Evolutionary conservation across 2,797 vertebrate genomes (phyloP).

Genomic region (Rallus crepitans): DNA sequence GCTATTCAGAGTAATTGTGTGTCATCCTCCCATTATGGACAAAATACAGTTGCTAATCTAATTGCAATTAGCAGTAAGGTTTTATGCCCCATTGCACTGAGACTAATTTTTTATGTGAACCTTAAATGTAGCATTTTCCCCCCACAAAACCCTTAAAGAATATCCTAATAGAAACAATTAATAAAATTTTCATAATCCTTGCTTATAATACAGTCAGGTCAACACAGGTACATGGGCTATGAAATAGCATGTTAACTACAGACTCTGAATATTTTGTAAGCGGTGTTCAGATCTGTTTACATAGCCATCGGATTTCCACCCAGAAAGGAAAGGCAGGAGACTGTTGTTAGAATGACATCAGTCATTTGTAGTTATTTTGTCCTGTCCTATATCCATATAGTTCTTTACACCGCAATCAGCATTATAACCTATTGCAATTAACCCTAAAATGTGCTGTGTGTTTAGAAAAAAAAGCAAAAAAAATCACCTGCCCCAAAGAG

Average conservation of each 20-base stretch:
- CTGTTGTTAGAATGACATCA: not conserved
- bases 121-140: slow-evolving; percentile 32
- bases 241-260: not conserved
- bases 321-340: not conserved
- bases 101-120: slow-evolving; percentile 58
- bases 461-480: slow-evolving; percentile 15
- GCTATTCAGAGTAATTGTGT: slow-evolving; percentile 32
- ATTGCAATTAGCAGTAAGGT: slow-evolving; percentile 68
- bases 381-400: not conserved
- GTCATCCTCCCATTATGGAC: slow-evolving; percentile 16
- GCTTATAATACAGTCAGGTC: not conserved
- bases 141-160: slow-evolving; percentile 48
- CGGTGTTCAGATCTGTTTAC: not conserved
- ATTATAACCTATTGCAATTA: not conserved
- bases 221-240: not conserved
- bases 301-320: not conserved
- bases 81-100: slow-evolving; percentile 59
- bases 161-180: slow-evolving; percentile 5
- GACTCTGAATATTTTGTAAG: not conserved
- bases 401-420: not conserved
- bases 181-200: slow-evolving; percentile 21
- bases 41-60: slow-evolving; percentile 59
- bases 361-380: not conserved
- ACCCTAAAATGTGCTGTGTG: not conserved
- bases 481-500: not conserved